These are phyloP conservation scores for Nibea coibor DNA, from an alignment of 2,113 vertebrate genomes.

Conservation along the genomic window DNA sequence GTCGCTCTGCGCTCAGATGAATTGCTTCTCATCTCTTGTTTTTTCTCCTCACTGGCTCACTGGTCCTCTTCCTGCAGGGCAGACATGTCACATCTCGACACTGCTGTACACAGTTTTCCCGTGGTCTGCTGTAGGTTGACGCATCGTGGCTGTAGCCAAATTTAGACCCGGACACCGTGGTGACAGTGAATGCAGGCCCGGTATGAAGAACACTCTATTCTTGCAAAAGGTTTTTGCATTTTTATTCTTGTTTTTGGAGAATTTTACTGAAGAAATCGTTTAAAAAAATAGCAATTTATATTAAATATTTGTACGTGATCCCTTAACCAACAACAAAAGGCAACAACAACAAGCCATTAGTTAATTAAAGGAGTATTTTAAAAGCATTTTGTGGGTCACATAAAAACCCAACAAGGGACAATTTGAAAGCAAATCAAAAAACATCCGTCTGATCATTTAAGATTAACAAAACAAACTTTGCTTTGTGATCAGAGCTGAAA, in stretches of 20 bases:
- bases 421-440: neutral
- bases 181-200: neutral
- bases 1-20: slow-evolving; percentile 6
- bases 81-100: slow-evolving; percentile 53
- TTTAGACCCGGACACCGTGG: slow-evolving; percentile 28
- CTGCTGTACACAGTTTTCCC: slow-evolving; percentile 8
- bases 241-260: neutral
- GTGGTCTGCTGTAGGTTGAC: slow-evolving; percentile 20
- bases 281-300: neutral
- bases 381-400: neutral
- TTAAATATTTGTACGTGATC: neutral
- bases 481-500: neutral
- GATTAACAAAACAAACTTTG: neutral
- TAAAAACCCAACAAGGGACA: neutral
- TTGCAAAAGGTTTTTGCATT: no score
- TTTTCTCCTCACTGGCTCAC: slow-evolving; percentile 20
- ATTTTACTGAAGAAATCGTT: neutral
- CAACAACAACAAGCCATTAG: neutral
- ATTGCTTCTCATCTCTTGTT: slow-evolving; percentile 15
- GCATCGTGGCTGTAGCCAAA: slow-evolving; percentile 40
- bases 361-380: no score
- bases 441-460: neutral
- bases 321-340: neutral
- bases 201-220: no score
- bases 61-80: slow-evolving; percentile 33